Base-by-base conservation (phyloP, 2,113 vertebrate species). In the Cyphomyrus plagiostoma region DNA sequence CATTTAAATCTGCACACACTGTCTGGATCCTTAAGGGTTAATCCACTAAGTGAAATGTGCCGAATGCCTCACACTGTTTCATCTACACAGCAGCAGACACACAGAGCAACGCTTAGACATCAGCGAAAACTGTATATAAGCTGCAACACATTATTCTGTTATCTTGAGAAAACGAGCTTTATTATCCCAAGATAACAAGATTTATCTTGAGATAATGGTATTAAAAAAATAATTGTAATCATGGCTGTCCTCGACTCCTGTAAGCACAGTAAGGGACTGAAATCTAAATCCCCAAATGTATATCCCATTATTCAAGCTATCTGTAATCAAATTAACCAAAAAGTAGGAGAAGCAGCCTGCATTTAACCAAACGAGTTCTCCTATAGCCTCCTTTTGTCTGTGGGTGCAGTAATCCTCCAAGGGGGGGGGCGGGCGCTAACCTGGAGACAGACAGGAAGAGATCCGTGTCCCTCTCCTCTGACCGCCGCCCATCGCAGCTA, bases 401-500 rank as follows among this genome's bases (percentile, higher is more conserved):
- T 17, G 74, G 30, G 62, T 11, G 17, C 49, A 2, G 30, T 35
- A 53, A 35, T 56, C 3, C n/a, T 56, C n/a, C 1, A 83, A 26
- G 35, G n/a, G 39, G 2, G 53, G 23, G n/a, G 90, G 35, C 35
- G 35, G 35, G 35, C 35, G 1, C 96, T 97, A 92, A 98, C 97
- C 95, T 97, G 93, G 96, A 96, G 88, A 93, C 93, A 0, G 95
- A 95, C 50, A 97, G 93, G 92, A 96, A 96, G 2, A 97, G 95
- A 83, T 93, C 93, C 0, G 90, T 90, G 94, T 0, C 90, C 90
- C 96, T 97, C 87, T 96, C 95, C 84, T 96, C 94, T 0, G 92
- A 85, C 0, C 90, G 93, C 45, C 94, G 92, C 0, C 94, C 92
- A 0, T 96, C 94, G 0, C 95, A 94, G 0, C 94, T 94, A 90